Percentiles rank a stretch among this genome's conserved stretches.
These are phyloP conservation scores for Eupithecia centaureata DNA, from an alignment of 2,888 invertebrate genomes.

Conservation along the genomic window DNA sequence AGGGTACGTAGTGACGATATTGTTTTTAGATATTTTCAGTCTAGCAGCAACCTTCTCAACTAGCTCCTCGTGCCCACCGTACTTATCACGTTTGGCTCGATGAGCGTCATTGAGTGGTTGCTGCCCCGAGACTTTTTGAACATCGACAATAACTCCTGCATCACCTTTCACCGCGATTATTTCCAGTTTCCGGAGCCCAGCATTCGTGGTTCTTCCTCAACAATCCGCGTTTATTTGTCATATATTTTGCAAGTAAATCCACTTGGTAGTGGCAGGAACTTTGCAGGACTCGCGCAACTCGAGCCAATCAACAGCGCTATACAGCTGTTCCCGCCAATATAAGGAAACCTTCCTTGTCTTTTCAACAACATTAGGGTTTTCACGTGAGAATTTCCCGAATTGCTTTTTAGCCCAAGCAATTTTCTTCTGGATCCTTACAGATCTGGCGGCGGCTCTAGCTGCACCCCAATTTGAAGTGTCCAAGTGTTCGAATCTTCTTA, in stretches of 20 bases:
- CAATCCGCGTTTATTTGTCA: constrained; percentile 33
- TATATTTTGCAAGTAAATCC: constrained; percentile 36
- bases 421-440: constrained; percentile 35
- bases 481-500: too few relatives aligned
- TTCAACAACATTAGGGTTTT: not conserved
- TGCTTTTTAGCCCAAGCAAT: not conserved
- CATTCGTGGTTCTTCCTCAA: too few relatives aligned
- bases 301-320: constrained; percentile 27
- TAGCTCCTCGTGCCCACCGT: constrained; percentile 17
- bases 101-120: constrained; percentile 36
- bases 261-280: constrained; percentile 13
- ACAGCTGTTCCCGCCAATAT: constrained; percentile 27
- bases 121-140: too few relatives aligned
- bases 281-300: constrained; percentile 27
- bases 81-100: constrained; percentile 31
- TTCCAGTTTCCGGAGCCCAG: constrained; percentile 43
- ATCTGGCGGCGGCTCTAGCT: constrained; percentile 42
- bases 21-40: not conserved
- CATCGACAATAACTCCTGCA: too few relatives aligned
- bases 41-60: not conserved
- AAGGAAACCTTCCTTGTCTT: not conserved
- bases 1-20: constrained; percentile 3
- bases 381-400: not conserved
- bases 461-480: constrained; percentile 35
- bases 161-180: too few relatives aligned